Evolutionary conservation across 2,113 vertebrate genomes (phyloP).

Genomic region (Rhineura floridana): DNA sequence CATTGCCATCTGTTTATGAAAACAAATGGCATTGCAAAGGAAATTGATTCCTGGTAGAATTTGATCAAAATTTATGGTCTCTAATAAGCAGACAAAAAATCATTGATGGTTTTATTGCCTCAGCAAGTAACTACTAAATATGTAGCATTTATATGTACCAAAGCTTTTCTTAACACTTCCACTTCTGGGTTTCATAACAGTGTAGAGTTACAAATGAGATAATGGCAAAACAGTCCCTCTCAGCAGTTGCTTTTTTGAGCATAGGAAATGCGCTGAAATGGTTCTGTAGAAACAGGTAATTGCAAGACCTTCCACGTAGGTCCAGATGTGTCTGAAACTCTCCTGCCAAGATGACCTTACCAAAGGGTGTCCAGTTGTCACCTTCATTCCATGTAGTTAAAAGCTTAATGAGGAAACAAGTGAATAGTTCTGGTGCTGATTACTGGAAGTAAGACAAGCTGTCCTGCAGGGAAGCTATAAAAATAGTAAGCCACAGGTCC

Average conservation of each 20-base stretch:
- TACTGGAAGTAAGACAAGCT: constrained; percentile 60
- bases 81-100: constrained; percentile 59
- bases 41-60: constrained; percentile 57
- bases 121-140: constrained; percentile 30
- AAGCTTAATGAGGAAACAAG: constrained; percentile 66
- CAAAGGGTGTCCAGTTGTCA: constrained; percentile 72
- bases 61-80: constrained; percentile 40
- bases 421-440: constrained; percentile 65
- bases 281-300: constrained; percentile 37
- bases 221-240: constrained; percentile 44
- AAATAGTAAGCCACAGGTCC: constrained; percentile 67
- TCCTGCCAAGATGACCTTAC: constrained; percentile 67
- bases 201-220: constrained; percentile 25
- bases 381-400: constrained; percentile 73
- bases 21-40: constrained; percentile 54
- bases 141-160: constrained; percentile 10
- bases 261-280: constrained; percentile 38
- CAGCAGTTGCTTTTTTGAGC: constrained; percentile 38
- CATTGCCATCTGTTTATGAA: constrained; percentile 46
- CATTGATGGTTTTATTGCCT: constrained; percentile 52
- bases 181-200: constrained; percentile 25
- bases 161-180: constrained; percentile 53
- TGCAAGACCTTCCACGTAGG: constrained; percentile 27
- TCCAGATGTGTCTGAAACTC: constrained; percentile 32
- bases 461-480: constrained; percentile 59